Conservation (phyloP, 2,888 invertebrate genomes). For the Antitype chi region DNA sequence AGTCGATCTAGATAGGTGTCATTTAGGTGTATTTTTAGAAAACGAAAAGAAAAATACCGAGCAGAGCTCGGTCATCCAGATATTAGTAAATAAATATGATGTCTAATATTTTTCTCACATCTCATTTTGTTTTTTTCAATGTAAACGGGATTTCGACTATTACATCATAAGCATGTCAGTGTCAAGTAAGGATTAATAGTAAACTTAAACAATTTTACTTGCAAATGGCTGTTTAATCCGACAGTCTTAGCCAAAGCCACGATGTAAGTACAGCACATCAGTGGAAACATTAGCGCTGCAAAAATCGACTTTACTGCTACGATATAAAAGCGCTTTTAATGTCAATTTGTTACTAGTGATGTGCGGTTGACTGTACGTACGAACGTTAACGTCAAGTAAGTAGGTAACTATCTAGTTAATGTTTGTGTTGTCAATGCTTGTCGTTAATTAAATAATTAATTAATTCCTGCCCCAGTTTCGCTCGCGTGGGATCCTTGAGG, state of each 20-base stretch:
- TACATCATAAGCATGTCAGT: background rate
- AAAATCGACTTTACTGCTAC: background rate
- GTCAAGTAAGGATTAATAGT: constrained; percentile 17
- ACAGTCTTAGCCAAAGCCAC: constrained; percentile 6
- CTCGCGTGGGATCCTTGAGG: constrained; percentile 11
- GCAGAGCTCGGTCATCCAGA: too few relatives aligned
- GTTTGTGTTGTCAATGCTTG: constrained; percentile 24
- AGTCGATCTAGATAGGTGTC: too few relatives aligned
- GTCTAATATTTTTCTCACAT: background rate
- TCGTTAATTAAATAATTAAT: constrained; percentile 49
- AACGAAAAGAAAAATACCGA: too few relatives aligned
- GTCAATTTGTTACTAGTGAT: too few relatives aligned
- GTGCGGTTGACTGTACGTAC: background rate
- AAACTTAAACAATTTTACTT: constrained; percentile 30
- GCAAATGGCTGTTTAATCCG: constrained; percentile 23
- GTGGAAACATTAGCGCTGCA: background rate
- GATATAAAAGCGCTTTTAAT: background rate
- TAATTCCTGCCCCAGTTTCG: constrained; percentile 17
- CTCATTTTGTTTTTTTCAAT: background rate
- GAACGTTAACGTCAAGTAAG: constrained; percentile 14
- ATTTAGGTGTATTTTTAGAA: too few relatives aligned
- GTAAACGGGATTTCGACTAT: background rate
- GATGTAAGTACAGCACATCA: background rate
- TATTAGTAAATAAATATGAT: too few relatives aligned
- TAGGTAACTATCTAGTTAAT: constrained; percentile 30